Percentiles rank a stretch among this genome's conserved stretches.
phyloP scores from a whole-genome alignment of 2,888 invertebrate species.

The Lycia hirtaria region DNA sequence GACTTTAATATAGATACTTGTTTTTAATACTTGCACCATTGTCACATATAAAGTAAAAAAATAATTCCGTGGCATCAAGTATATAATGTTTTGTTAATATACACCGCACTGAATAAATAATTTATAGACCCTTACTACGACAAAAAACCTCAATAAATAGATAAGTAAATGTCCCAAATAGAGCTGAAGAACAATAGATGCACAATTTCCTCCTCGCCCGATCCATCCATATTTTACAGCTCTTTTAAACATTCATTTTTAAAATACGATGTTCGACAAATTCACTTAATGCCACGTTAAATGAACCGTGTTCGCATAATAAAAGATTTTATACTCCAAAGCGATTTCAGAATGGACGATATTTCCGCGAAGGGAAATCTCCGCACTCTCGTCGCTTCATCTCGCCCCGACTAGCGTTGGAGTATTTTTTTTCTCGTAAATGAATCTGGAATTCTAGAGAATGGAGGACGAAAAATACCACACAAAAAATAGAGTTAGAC shows the following conservation, averaged over 20 bases:
- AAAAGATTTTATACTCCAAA: conserved; percentile 83
- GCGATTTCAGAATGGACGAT: conserved; percentile 78
- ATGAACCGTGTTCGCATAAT: conserved; percentile 83
- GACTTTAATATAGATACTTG: no score
- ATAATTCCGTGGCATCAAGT: no score
- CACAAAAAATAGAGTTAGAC: conserved; percentile 37
- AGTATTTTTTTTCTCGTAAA: conserved; percentile 68
- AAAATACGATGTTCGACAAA: conserved; percentile 83
- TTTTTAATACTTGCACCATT: no score
- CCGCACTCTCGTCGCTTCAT: conserved; percentile 60
- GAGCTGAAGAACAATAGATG: conserved; percentile 59
- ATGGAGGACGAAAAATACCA: conserved; percentile 61
- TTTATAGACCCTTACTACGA: no score
- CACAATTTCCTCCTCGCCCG: conserved; percentile 52
- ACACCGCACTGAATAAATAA: no score
- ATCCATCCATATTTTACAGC: conserved; percentile 64
- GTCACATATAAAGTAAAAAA: no score
- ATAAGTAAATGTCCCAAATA: conserved; percentile 55
- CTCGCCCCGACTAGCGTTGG: conserved; percentile 50
- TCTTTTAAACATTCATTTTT: conserved; percentile 78
- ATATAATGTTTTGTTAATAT: no score
- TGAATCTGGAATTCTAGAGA: conserved; percentile 50
- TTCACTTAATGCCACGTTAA: conserved; percentile 83
- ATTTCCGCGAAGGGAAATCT: conserved; percentile 71
- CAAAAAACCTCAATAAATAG: not conserved